A percentile compares a stretch with the other conserved stretches of the same genome.
phyloP scores from a whole-genome alignment of 2,888 invertebrate genomes.

The Pyrochroa serraticornis region DNA sequence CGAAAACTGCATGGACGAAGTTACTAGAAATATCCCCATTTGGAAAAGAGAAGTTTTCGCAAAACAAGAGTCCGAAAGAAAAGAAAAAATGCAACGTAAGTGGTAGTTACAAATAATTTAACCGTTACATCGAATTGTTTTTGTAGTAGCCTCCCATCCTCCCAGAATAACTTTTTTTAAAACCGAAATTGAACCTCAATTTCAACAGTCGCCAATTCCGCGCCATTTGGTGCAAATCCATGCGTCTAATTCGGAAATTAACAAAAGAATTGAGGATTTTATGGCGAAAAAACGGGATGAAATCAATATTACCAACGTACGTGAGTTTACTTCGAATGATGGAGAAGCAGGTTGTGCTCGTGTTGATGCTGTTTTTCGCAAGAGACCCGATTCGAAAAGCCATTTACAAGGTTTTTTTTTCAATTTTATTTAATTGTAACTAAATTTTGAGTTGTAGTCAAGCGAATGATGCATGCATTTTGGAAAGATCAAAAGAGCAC shows the following conservation, averaged over 20 bases:
- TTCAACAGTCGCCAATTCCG: constrained; percentile 50
- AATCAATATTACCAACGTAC: constrained; percentile 73
- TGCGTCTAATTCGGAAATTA: constrained; percentile 69
- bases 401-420: constrained; percentile 74
- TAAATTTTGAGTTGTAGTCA: constrained; percentile 61
- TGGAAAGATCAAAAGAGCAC: constrained; percentile 56
- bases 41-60: constrained; percentile 95
- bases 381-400: constrained; percentile 75
- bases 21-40: constrained; percentile 89
- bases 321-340: constrained; percentile 69
- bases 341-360: constrained; percentile 71
- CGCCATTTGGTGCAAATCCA: constrained; percentile 71
- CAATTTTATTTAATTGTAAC: background rate
- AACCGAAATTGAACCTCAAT: constrained; percentile 42
- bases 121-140: background rate
- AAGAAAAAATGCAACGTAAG: constrained; percentile 82
- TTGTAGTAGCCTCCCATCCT: background rate
- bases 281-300: constrained; percentile 78
- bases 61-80: constrained; percentile 70
- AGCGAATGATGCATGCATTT: constrained; percentile 72
- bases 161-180: no score
- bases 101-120: constrained; percentile 68
- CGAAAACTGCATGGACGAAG: constrained; percentile 78
- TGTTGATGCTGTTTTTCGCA: constrained; percentile 74
- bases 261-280: constrained; percentile 74